A percentile compares a stretch with the other conserved stretches of the same genome.
phyloP scores from a whole-genome alignment of 2,113 vertebrate species.

The Psettodes erumei region DNA sequence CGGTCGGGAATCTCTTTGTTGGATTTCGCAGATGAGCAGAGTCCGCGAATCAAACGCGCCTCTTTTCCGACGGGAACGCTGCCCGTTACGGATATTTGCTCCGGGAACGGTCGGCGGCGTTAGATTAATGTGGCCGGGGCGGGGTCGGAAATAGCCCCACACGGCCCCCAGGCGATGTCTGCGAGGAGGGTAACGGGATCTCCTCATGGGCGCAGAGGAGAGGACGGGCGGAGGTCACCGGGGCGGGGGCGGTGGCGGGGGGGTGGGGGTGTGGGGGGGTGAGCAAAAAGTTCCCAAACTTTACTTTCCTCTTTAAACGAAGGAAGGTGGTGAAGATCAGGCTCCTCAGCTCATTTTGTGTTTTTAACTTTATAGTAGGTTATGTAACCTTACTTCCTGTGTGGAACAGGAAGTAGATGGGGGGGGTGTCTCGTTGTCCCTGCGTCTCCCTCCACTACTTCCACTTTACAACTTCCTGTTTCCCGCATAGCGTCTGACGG shows the following conservation, averaged over 20 bases:
- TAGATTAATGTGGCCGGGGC: conserved; percentile 48
- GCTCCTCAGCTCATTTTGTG: conserved; percentile 45
- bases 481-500: conserved; percentile 42
- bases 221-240: conserved; percentile 57
- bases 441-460: conserved; percentile 21
- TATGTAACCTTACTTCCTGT: conserved; percentile 74
- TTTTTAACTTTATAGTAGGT: conserved; percentile 59
- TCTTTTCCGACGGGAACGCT: no score
- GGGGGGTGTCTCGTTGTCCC: no score
- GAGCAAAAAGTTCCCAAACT: conserved; percentile 18
- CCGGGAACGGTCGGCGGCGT: no score
- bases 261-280: no score
- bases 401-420: no score
- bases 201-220: conserved; percentile 38
- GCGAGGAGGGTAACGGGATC: conserved; percentile 58
- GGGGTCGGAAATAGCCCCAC: conserved; percentile 66
- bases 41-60: no score
- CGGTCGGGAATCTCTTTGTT: no score
- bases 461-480: conserved; percentile 15
- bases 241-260: conserved; percentile 3
- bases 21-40: no score
- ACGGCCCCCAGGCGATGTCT: conserved; percentile 50
- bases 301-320: conserved; percentile 21
- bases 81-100: no score
- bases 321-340: conserved; percentile 50